phyloP scores from a whole-genome alignment of 1,140 invertebrate genomes.

The Alviniconcha marisindica region DNA sequence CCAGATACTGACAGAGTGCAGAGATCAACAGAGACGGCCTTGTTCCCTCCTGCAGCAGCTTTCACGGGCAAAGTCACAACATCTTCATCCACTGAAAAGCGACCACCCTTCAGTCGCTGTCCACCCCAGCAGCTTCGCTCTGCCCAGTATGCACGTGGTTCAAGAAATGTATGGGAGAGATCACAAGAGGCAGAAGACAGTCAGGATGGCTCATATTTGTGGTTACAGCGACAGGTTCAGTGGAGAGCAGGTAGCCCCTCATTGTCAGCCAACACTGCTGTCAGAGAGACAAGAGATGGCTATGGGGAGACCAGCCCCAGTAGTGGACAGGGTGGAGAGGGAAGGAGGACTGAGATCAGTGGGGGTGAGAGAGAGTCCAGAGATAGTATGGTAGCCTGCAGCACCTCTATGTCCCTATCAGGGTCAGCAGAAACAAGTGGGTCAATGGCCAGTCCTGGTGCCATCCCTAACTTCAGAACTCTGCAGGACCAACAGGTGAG shows the following conservation, averaged over 20 bases:
- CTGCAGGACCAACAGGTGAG: constrained; percentile 66
- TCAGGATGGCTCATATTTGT: constrained; percentile 36
- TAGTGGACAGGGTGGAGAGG: neutral
- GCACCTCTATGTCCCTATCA: constrained; percentile 13
- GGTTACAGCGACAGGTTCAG: constrained; percentile 8
- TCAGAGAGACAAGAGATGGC: neutral
- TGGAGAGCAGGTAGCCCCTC: neutral
- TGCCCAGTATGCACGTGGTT: neutral
- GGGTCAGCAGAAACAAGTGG: constrained; percentile 40
- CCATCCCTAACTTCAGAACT: constrained; percentile 60
- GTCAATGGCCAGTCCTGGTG: constrained; percentile 50
- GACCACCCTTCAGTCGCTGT: too few species aligned
- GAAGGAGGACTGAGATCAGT: neutral
- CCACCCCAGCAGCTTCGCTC: neutral
- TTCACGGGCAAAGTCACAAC: too few species aligned
- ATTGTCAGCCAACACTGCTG: neutral
- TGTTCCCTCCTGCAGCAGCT: too few species aligned
- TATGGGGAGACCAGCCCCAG: neutral
- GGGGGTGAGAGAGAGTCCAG: neutral
- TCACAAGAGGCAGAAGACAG: neutral
- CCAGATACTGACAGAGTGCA: too few species aligned
- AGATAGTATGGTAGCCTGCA: neutral
- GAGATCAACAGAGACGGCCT: too few species aligned
- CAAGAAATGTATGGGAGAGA: neutral
- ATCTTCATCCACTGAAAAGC: too few species aligned